Base-by-base conservation (phyloP, 2,113 vertebrate genomes). In the Chelonoidis abingdonii region DNA sequence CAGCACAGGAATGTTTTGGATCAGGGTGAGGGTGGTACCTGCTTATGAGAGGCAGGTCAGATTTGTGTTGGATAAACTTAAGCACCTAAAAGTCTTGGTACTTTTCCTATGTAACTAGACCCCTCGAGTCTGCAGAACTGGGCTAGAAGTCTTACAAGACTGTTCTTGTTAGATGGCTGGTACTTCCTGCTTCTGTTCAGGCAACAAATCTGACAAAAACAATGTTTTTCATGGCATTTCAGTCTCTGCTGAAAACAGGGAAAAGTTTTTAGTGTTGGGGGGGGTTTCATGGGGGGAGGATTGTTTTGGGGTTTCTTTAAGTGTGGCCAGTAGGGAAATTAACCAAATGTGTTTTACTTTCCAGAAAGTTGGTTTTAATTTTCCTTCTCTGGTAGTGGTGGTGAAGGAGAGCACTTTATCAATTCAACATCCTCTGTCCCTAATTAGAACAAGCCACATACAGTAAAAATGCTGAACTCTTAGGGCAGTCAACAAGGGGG, bases 381-480 rank as follows among this genome's bases (percentile, higher is more conserved):
- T 94, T 1, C 52, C 84, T 92, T 59, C 14, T 86, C 59, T 94
- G 80, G 80, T 41, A 90, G 21, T 44, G 44, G 2, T 62, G 75
- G 8, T 22, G 8, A 13, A 79, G 81, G 90, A 84, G 13, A 2
- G 1, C 31, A 2, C 38, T 92, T 94, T 0, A 0, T 69, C 80
- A 29, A n/a, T 89, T 83, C 92, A 97, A 94, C 84, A 62, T 90
- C 50, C 47, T 35, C 80, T 4, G 19, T 2, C 14, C 83, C 91
- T 92, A 89, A 89, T 93, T 94, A 86, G 11, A 94, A 87, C 82
- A 87, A 52, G 69, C 8, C 49, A 86, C 59, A 47, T 27, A 62
- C 6, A 92, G 50, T 86, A 94, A 93, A 90, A 96, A 59, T 53
- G 54, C n/a, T 84, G 3, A 93, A 80, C 2, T 72, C 44, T 53